Evolutionary conservation across 2,113 vertebrate species (phyloP), one percentile per base, ranked within the genome.

Genomic region (Catagonus wagneri): DNA sequence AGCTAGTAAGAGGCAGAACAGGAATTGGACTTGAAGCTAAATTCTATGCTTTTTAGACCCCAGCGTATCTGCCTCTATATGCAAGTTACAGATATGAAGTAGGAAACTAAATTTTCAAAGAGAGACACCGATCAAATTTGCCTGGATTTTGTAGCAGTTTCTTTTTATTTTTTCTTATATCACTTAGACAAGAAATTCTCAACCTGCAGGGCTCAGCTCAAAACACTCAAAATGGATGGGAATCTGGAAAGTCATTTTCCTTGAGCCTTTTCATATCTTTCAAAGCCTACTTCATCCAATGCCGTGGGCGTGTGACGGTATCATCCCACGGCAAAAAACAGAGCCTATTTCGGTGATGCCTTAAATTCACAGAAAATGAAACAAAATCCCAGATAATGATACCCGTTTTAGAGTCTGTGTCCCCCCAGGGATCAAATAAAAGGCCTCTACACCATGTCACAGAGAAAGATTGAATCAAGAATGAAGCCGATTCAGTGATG

Each of bases 361-460:
- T 98, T 86, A 75, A 97, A 83, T 93, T 89, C 61, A 90, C 65
- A 93, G 90, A 97, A 96, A 96, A 96, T 93, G 90, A 96, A 97
- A 93, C 88, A 93, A 96, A 97, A 96, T 96, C 89, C 88, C 74
- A 58, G 88, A 81, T 97, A 97, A 97, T 93, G 89, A 85, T 81
- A 96, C 89, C 16, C 39, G 87, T 94, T 97, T 96, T 63, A 81
- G 90, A 85, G 81, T 83, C 88, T 56, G 13, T 83, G 54, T 92
- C 89, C 91, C 91, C 91, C 81, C 66, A 96, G 83, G 88, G 93
- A 93, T 95, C 92, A 94, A 94, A 96, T 93, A 66, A 89, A 93
- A 96, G 44, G 52, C 32, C 88, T 95, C 76, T 69, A 25, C 12
- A 39, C 32, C 91, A 81, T 89, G 72, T 96, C 85, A 79, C 72